Base-by-base conservation (phyloP, 1,140 invertebrate species). In the Apis mellifera region DNA sequence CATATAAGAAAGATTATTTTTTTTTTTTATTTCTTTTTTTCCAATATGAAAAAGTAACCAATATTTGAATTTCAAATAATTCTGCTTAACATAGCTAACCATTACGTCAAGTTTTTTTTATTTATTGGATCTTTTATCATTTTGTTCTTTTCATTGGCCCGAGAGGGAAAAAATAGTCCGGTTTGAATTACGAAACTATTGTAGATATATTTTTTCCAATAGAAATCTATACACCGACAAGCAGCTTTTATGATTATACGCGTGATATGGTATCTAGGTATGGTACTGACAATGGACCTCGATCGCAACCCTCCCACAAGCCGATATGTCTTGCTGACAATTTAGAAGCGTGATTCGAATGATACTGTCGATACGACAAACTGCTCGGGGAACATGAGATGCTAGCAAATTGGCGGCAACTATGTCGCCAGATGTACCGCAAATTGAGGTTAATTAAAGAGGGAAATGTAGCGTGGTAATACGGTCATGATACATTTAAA, bases 391-490 rank as follows among this genome's bases (percentile, higher is more conserved):
- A 55, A 82, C 52, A 54, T 62, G 81, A 78, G 57, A 82, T 42
- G 65, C 74, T 32, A 19, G 75, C 52, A 70, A 78, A 82, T 82
- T 78, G 75, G 74, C 64, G 57, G 57, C 75, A 82, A 82, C 74
- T 70, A 62, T 82, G 75, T 71, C 79, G 64, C 42, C 79, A 82
- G 64, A 82, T 82, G 79, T 66, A 42, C 32, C 2, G 26, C 32
- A 68, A 75, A 82, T 82, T 76, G 52, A 57, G 72, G 79, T 74
- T 82, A 75, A 82, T 76, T 82, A 76, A 82, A 82, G 72, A 76
- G 73, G 72, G 79, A 82, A 69, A 82, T 57, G 50, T 57, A 48
- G 42, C 55, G 52, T 62, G 60, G 52, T 57, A 57, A 76, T 62
- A 76, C 64, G 72, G 26, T 74, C 32, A 75, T 75, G 72, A 82